phyloP scores from a whole-genome alignment of 2,888 invertebrate genomes.

The Melinaea marsaeus region DNA sequence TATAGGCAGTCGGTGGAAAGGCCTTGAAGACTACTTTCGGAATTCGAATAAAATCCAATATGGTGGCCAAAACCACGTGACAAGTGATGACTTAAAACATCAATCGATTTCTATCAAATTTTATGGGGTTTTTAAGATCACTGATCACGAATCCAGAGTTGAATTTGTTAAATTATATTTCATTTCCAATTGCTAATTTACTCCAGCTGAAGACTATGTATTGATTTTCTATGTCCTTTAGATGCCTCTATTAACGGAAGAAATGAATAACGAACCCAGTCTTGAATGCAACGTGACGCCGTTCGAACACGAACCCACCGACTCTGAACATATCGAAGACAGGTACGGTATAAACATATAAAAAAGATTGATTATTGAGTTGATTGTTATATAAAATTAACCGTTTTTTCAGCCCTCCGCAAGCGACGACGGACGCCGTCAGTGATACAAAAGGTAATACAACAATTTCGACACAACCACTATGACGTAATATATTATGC shows the following conservation, averaged over 20 bases:
- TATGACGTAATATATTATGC: neutral
- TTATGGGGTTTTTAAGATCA: too few relatives aligned
- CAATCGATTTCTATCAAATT: too few relatives aligned
- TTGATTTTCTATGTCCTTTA: conserved; percentile 16
- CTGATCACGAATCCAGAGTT: too few relatives aligned
- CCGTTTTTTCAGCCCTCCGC: conserved; percentile 37
- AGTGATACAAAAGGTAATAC: conserved; percentile 48
- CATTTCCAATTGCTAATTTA: too few relatives aligned
- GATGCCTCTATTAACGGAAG: conserved; percentile 37
- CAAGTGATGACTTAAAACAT: too few relatives aligned
- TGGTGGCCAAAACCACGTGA: too few relatives aligned
- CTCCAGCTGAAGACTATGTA: too few relatives aligned
- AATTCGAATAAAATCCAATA: too few relatives aligned
- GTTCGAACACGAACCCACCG: conserved; percentile 15
- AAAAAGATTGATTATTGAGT: neutral
- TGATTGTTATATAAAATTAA: neutral
- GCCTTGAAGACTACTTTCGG: too few relatives aligned
- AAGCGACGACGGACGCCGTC: conserved; percentile 32
- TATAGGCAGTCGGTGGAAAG: too few relatives aligned
- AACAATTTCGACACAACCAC: neutral
- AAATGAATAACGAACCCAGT: conserved; percentile 24
- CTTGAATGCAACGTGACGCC: conserved; percentile 25
- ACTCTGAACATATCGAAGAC: conserved; percentile 17
- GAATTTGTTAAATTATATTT: too few relatives aligned
- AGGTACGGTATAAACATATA: conserved; percentile 21